These are phyloP conservation scores for Malacoctenus gilli DNA, from an alignment of 2,797 vertebrate genomes.

Conservation along the genomic window DNA sequence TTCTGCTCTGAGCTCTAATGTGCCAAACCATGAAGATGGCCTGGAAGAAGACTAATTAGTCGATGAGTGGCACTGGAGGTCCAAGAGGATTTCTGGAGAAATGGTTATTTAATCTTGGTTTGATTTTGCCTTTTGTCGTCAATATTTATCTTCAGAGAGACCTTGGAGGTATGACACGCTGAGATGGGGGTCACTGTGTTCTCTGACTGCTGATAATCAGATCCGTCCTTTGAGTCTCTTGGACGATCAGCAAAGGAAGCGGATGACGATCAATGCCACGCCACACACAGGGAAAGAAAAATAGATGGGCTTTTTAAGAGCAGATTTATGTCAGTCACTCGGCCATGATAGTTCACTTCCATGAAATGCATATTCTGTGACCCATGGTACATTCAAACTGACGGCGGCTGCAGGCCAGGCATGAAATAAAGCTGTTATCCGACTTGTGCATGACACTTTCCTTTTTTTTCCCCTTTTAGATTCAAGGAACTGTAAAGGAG, in stretches of 20 bases:
- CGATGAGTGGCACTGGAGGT: constrained; percentile 43
- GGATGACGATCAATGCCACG: constrained; percentile 31
- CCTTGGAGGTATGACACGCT: constrained; percentile 7
- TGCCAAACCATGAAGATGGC: constrained; percentile 59
- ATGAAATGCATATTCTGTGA: constrained; percentile 62
- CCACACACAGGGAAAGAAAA: constrained; percentile 34
- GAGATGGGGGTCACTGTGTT: constrained; percentile 14
- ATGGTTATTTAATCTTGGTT: constrained; percentile 38
- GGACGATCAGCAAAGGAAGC: constrained; percentile 23
- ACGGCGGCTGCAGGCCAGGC: constrained; percentile 40
- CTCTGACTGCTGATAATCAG: constrained; percentile 17
- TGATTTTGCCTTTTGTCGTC: constrained; percentile 10
- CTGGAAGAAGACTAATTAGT: constrained; percentile 65
- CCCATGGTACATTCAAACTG: constrained; percentile 53
- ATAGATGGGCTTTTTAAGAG: constrained; percentile 34
- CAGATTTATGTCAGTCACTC: constrained; percentile 37
- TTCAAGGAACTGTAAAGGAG: constrained; percentile 40
- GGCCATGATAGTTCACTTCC: constrained; percentile 32
- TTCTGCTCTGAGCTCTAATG: constrained; percentile 45
- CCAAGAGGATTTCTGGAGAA: constrained; percentile 45
- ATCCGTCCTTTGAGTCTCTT: constrained; percentile 15
- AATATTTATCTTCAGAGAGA: constrained; percentile 22
- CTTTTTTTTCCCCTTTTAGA: constrained; percentile 46
- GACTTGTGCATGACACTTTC: constrained; percentile 45
- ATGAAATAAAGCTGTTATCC: constrained; percentile 68